phyloP scores from a whole-genome alignment of 2,888 invertebrate species.

The Piscicola geometra region DNA sequence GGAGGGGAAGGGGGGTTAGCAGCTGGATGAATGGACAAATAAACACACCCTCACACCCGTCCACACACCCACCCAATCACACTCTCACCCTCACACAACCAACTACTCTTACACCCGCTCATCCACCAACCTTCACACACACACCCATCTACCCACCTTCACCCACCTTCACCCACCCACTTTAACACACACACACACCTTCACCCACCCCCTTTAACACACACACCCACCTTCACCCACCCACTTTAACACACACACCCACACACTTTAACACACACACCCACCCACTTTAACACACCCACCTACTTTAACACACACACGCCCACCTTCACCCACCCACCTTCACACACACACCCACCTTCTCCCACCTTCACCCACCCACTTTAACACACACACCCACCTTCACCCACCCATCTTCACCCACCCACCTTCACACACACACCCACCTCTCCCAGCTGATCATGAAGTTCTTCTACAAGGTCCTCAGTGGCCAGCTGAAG shows the following conservation, averaged over 20 bases:
- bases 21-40: too few relatives aligned
- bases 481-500: slow-evolving; percentile 52
- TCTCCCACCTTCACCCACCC: background rate
- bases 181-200: background rate
- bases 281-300: background rate
- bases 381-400: background rate
- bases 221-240: background rate
- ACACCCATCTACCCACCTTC: background rate
- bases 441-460: slow-evolving; percentile 48
- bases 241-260: background rate
- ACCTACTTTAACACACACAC: background rate
- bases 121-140: background rate
- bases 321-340: background rate
- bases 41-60: too few relatives aligned
- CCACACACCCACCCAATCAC: too few relatives aligned
- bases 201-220: background rate
- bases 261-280: background rate
- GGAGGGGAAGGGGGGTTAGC: too few relatives aligned
- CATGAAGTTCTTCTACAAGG: slow-evolving; percentile 49
- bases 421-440: background rate
- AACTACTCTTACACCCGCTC: background rate
- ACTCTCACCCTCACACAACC: too few relatives aligned
- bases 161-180: background rate
- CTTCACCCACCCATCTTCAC: background rate
- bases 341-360: background rate